phyloP scores from a whole-genome alignment of 2,797 vertebrate genomes.

The Rhynchotus rufescens region DNA sequence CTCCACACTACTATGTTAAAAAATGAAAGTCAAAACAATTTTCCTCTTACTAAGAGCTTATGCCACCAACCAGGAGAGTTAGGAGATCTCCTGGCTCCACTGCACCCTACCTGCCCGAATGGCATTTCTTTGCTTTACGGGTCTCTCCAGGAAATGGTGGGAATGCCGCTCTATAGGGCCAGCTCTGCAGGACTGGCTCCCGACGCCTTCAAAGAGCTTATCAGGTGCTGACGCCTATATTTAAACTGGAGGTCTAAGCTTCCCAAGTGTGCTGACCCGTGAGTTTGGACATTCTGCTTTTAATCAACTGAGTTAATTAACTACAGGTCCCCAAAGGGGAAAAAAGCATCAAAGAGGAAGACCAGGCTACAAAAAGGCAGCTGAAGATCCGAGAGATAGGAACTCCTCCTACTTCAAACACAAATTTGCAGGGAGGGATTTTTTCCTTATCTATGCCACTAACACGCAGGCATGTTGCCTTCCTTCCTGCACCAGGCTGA shows the following conservation, averaged over 20 bases:
- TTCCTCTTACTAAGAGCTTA: neutral
- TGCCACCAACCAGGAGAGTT: neutral
- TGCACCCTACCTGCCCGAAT: constrained; percentile 27
- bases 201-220: constrained; percentile 46
- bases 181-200: constrained; percentile 7
- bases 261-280: constrained; percentile 35
- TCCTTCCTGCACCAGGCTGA: constrained; percentile 31
- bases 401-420: constrained; percentile 44
- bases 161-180: constrained; percentile 8
- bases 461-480: constrained; percentile 24
- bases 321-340: constrained; percentile 11
- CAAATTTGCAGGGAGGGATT: constrained; percentile 19
- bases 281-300: constrained; percentile 35
- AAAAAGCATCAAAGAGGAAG: constrained; percentile 48
- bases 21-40: neutral
- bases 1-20: neutral
- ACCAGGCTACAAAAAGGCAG: constrained; percentile 52
- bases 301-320: constrained; percentile 53
- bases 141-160: neutral
- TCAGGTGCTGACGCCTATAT: constrained; percentile 51
- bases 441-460: constrained; percentile 18
- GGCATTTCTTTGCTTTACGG: constrained; percentile 10
- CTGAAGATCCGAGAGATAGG: constrained; percentile 26
- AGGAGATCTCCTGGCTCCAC: neutral
- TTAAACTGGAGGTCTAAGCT: constrained; percentile 57